A percentile compares a stretch with the other conserved stretches of the same genome.
Evolutionary conservation across 2,888 invertebrate genomes (phyloP).

Genomic region (Nomada hirtipes): DNA sequence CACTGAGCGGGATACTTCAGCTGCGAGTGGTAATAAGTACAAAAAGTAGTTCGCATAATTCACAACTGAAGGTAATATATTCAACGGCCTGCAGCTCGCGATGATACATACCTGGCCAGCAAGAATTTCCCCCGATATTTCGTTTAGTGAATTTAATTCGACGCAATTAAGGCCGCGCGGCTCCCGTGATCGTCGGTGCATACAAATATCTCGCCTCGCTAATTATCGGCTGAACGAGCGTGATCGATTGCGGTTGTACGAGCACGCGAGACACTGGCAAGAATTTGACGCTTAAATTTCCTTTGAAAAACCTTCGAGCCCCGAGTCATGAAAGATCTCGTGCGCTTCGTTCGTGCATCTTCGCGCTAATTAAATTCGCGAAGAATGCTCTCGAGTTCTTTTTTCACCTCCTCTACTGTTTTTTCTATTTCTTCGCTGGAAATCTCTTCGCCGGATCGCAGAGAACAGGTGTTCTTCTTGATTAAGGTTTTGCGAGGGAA

Average conservation of each 20-base stretch:
- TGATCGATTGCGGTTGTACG: background rate
- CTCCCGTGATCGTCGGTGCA: background rate
- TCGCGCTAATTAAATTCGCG: conserved; percentile 44
- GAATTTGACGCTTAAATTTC: background rate
- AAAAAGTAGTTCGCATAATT: conserved; percentile 4
- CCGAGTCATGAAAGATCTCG: background rate
- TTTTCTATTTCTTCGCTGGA: background rate
- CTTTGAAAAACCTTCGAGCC: background rate
- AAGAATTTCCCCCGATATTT: conserved; percentile 11
- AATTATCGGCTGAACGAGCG: background rate
- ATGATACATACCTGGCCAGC: background rate
- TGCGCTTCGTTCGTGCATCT: conserved; percentile 1
- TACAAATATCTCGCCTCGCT: conserved; percentile 14
- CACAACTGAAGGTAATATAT: background rate
- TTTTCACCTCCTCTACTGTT: background rate
- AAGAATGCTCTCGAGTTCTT: conserved; percentile 11
- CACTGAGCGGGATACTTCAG: background rate
- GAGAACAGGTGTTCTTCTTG: background rate
- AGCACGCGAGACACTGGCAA: background rate
- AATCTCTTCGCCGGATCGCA: background rate
- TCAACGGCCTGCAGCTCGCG: background rate
- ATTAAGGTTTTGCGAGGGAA: background rate
- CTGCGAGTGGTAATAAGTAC: background rate
- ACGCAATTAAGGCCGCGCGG: background rate
- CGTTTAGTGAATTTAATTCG: conserved; percentile 10